Evolutionary conservation across 2,888 invertebrate genomes (phyloP), one percentile per base, ranked within the genome.

Genomic region (Drosophila ustulata): DNA sequence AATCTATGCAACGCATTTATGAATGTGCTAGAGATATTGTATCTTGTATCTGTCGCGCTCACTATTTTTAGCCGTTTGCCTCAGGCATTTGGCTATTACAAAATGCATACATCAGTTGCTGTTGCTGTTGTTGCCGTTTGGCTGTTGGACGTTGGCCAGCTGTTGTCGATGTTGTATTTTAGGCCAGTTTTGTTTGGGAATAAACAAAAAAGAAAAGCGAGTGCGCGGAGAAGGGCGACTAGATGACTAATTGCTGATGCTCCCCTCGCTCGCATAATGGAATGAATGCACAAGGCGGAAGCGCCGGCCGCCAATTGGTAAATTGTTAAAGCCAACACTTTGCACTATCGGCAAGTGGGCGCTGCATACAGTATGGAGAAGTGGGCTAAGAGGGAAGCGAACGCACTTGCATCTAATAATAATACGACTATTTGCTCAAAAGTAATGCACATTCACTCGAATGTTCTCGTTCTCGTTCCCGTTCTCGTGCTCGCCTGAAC

Each of bases 1-100:
- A 1, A 2, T 18, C 18, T 18, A 18, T 32, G 32, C 9, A 9
- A 8, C n/a, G 39, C 51, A 51, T 67, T 67, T 72, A 58, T 69
- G 45, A 70, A 37, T 23, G 34, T 25, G 45, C 51, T 59, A 46
- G 50, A 52, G 57, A 64, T 55, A 52, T 75, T 69, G 67, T 80
- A 52, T 59, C 46, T 78, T 72, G 61, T 78, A 49, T 80, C 61
- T 68, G 71, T 63, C 63, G 78, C 65, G 34, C 62, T 57, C 56
- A 47, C 80, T 82, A 82, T 85, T 82, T 70, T 62, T 82, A 82
- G 57, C 65, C 53, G 66, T 69, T 80, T 86, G 81, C 83, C 66
- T 82, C 84, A 80, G 70, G 66, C 78, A 43, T 47, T 47, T 26
- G 71, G 56, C 78, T 77, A 78, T 73, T 71, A 71, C 73, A 78